These are phyloP conservation scores for Clitarchus hookeri DNA, from an alignment of 2,888 invertebrate genomes.

Conservation along the genomic window DNA sequence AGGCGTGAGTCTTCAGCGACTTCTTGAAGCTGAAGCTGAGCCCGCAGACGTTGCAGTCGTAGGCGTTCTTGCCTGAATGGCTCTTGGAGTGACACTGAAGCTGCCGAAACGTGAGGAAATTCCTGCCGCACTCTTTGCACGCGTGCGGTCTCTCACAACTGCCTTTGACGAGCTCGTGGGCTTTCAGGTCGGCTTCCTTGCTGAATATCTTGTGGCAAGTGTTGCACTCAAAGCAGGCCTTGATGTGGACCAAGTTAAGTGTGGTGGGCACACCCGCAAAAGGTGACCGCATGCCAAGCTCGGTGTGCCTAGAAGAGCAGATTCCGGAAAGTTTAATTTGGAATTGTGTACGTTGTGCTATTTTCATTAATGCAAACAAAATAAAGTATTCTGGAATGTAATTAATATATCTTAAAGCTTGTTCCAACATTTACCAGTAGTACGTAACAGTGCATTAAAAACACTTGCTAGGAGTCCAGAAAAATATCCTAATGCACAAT, in stretches of 20 bases:
- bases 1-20: constrained; percentile 4
- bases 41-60: neutral
- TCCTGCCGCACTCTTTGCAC: neutral
- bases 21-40: constrained; percentile 17
- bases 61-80: neutral
- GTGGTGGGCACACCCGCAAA: too few species aligned
- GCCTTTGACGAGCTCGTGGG: neutral
- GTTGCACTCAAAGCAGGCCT: neutral
- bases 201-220: constrained; percentile 11
- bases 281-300: too few species aligned
- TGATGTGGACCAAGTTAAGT: neutral
- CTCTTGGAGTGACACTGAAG: neutral
- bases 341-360: too few species aligned
- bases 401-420: too few species aligned
- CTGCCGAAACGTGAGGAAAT: neutral
- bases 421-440: too few species aligned
- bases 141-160: neutral
- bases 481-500: too few species aligned
- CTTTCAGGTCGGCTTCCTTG: neutral
- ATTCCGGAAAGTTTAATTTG: too few species aligned
- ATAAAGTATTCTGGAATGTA: too few species aligned
- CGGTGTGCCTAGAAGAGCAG: too few species aligned
- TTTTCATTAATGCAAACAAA: too few species aligned
- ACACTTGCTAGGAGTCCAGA: too few species aligned
- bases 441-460: too few species aligned